These are phyloP conservation scores for Hydrozoanthus tunicans DNA, from an alignment of 64 coral and sea anemone species.

Conservation along the genomic window DNA sequence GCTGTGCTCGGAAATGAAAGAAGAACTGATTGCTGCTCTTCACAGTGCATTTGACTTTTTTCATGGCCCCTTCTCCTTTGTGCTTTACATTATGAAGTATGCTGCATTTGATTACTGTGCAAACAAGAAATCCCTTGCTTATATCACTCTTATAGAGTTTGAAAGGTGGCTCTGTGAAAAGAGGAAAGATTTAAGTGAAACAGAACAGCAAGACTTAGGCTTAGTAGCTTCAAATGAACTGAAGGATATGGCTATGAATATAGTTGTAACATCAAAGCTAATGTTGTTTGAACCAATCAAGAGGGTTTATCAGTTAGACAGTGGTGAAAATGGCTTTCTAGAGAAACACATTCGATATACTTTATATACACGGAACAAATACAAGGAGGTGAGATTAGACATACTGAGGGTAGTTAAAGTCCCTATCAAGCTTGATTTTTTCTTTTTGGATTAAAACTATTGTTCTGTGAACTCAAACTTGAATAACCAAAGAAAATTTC, in stretches of 20 bases:
- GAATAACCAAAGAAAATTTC: too few relatives aligned
- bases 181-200: constrained; percentile 19
- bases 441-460: too few relatives aligned
- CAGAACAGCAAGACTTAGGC: constrained; percentile 44
- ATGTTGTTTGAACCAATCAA: constrained; percentile 86
- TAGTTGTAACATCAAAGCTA: constrained; percentile 70
- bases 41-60: constrained; percentile 53
- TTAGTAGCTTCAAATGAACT: constrained; percentile 59
- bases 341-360: constrained; percentile 80
- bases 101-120: constrained; percentile 79
- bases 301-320: constrained; percentile 84
- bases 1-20: constrained; percentile 63
- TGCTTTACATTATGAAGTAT: constrained; percentile 68
- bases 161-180: constrained; percentile 74
- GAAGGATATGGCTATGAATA: constrained; percentile 72
- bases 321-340: constrained; percentile 76
- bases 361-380: constrained; percentile 68
- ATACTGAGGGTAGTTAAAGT: too few relatives aligned
- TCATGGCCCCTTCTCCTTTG: constrained; percentile 76
- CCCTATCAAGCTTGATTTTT: too few relatives aligned
- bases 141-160: constrained; percentile 82
- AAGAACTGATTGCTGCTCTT: constrained; percentile 58
- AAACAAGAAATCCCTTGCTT: constrained; percentile 89
- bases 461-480: too few relatives aligned
- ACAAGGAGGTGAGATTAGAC: constrained; percentile 71